A percentile compares a stretch with the other conserved stretches of the same genome.
Evolutionary conservation across 2,113 vertebrate species (phyloP).

Genomic region (Marmota flaviventris): DNA sequence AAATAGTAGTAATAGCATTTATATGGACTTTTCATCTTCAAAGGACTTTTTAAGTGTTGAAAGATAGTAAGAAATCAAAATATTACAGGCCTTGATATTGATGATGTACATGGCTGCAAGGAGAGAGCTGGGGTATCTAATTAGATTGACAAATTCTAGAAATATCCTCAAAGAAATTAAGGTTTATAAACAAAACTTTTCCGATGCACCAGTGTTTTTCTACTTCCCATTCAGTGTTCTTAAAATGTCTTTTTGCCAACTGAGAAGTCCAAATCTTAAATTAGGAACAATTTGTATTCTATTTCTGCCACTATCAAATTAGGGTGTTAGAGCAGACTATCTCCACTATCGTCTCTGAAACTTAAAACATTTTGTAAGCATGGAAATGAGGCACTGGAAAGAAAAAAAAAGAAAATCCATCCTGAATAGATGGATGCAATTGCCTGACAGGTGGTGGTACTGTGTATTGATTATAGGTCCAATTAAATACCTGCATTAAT

Average conservation of each 20-base stretch:
- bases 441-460: neutral
- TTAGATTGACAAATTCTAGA: neutral
- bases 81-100: neutral
- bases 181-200: neutral
- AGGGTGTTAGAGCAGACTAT: neutral
- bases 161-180: neutral
- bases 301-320: neutral
- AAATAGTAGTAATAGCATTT: neutral
- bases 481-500: neutral
- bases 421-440: neutral
- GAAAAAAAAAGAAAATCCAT: neutral
- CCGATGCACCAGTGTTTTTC: neutral
- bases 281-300: neutral
- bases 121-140: neutral
- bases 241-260: neutral
- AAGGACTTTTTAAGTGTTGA: neutral
- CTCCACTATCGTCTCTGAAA: neutral
- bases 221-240: neutral
- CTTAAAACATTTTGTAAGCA: neutral
- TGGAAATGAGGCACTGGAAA: neutral
- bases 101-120: neutral
- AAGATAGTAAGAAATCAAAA: constrained; percentile 38
- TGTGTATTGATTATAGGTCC: neutral
- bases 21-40: neutral
- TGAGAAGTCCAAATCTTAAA: neutral